Percentiles rank a stretch among this genome's conserved stretches.
These are phyloP conservation scores for Melanerpes formicivorus DNA, from an alignment of 2,113 vertebrate genomes.

Conservation along the genomic window DNA sequence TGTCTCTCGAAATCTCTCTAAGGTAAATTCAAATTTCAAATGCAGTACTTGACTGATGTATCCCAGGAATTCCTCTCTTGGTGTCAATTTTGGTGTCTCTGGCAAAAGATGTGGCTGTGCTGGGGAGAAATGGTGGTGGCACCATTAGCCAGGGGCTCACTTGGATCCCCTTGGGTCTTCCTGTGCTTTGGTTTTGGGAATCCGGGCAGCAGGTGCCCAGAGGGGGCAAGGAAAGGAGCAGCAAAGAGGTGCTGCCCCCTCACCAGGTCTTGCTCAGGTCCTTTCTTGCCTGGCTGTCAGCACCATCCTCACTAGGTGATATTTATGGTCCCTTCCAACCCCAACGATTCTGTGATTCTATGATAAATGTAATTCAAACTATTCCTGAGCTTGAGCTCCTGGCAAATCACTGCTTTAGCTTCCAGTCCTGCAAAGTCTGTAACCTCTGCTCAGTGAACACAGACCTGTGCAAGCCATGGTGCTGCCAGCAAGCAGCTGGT, in stretches of 20 bases:
- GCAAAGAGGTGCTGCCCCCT: not conserved
- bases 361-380: not conserved
- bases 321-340: too few species aligned
- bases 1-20: not conserved
- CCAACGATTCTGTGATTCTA: not conserved
- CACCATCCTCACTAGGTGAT: too few species aligned
- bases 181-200: not conserved
- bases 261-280: not conserved
- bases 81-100: not conserved
- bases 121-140: not conserved
- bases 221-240: not conserved
- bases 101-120: not conserved
- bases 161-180: not conserved
- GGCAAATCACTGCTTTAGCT: not conserved
- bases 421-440: not conserved
- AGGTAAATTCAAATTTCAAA: not conserved
- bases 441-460: not conserved
- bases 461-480: not conserved
- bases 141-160: not conserved
- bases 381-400: not conserved
- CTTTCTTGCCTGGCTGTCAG: too few species aligned
- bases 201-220: too few species aligned
- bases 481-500: not conserved
- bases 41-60: not conserved
- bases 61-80: not conserved